Evolutionary conservation across 1,140 invertebrate genomes (phyloP), one percentile per base, ranked within the genome.

Genomic region (Cyclargus thomasi): DNA sequence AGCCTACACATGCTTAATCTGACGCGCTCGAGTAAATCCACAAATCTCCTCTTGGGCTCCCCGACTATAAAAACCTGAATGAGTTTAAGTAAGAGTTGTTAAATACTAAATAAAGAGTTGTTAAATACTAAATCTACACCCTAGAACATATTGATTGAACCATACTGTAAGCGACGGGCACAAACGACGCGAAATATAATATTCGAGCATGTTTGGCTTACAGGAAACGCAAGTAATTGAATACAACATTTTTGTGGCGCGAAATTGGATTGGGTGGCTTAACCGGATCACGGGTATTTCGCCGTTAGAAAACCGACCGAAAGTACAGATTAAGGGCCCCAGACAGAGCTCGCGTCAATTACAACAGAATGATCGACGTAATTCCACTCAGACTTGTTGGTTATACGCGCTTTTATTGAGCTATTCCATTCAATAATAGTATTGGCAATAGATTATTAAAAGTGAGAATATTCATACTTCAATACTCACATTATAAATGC

Each of bases 131-230:
- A 47, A 16, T 47, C 39, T 29, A 29, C 29, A 29, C 1, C 29
- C 1, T 5, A 29, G 29, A 29, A 47, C 39, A 47, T 14, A 47
- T 47, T 16, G 39, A 39, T 14, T 39, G 36, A 39, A 39, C 36
- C 36, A 29, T 29, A 29, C 8, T 29, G 8, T 14, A 16, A 14
- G 39, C 14, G 14, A 47, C 39, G 39, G 14, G 11, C 39, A 47
- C 11, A 14, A 47, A 47, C 39, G 39, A 47, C 14, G 14, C 39
- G 39, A 0, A 22, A 59, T 20, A 59, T 59, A 59, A 59, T 59
- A 59, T 55, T 59, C 55, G 18, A 59, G 18, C 20, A 59, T 55
- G 55, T 59, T 59, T 59, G 55, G 55, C 55, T 59, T 59, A 59
- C 55, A 20, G 18, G 55, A 59, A 59, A 59, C 20, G 21, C 20